Percentiles rank a stretch among this genome's conserved stretches.
Conservation (phyloP, 1,140 invertebrate genomes). For the Diorhabda elongata region DNA sequence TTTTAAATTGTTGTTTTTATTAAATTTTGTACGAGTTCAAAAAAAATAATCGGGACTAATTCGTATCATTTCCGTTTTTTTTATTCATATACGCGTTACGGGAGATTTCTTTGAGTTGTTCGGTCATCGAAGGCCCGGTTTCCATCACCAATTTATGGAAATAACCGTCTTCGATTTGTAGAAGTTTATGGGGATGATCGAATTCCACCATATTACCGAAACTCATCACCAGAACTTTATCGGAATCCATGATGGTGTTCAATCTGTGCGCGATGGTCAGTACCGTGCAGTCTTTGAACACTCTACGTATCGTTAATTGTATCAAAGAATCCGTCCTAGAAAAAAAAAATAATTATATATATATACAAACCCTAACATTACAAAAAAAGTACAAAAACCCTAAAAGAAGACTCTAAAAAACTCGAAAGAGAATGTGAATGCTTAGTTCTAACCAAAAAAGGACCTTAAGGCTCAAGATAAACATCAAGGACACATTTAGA, state of each 20-base stretch:
- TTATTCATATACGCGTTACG: constrained; percentile 27
- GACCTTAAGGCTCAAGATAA: too few species aligned
- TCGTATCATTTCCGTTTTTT: not conserved
- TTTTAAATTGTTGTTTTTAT: too few species aligned
- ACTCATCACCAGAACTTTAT: constrained; percentile 46
- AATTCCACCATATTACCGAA: constrained; percentile 43
- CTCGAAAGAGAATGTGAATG: too few species aligned
- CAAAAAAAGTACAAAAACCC: too few species aligned
- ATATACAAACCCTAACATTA: too few species aligned
- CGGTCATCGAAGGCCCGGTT: constrained; percentile 47
- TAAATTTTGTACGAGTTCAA: too few species aligned
- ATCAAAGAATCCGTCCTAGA: constrained; percentile 56
- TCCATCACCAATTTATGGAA: constrained; percentile 67
- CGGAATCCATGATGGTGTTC: constrained; percentile 32
- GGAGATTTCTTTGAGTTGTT: constrained; percentile 30
- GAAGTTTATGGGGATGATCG: constrained; percentile 41
- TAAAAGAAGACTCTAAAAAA: too few species aligned
- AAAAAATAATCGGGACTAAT: too few species aligned
- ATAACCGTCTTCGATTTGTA: constrained; percentile 50
- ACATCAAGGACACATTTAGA: too few species aligned
- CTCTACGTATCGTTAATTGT: constrained; percentile 56
- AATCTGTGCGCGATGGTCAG: constrained; percentile 71
- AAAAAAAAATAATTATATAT: constrained; percentile 24
- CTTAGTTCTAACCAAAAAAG: too few species aligned
- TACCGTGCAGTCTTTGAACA: constrained; percentile 61